Base-by-base conservation (phyloP, 2,113 vertebrate genomes). In the Toxotes jaculatrix region DNA sequence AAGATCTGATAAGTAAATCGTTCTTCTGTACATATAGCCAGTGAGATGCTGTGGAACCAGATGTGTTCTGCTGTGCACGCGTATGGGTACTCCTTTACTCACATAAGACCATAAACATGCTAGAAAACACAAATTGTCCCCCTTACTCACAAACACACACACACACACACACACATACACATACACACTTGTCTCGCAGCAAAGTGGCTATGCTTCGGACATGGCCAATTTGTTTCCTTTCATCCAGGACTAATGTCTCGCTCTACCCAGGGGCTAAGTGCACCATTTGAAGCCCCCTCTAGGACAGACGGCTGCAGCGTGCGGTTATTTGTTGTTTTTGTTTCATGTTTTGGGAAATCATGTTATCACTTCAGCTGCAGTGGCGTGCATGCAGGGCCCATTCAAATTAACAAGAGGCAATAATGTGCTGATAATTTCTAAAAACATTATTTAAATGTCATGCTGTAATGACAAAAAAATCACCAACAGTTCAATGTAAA, bases 361-460 rank as follows among this genome's bases (percentile, higher is more conserved):
- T 71, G 74, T 93, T 88, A 86, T 93, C 90, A 67, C 81, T 79
- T 77, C 61, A 74, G 86, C 84, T 75, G 78, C 83, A 75, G 80
- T 77, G 77, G 77, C 77, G 72, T 85, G 62, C 67, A 67, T 6
- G 67, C 78, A 64, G 65, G 67, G 61, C 64, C 79, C 71, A 36
- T 90, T 90, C 74, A 62, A 88, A 93, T 92, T 89, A 94, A 93
- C 90, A 91, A 75, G 67, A 87, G 73, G 85, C 59, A 89, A 91
- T 93, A 93, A 95, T 90, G 87, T 87, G 90, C 87, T 86, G 92
- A 91, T 95, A 86, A 93, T 93, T 94, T 93, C 72, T 66, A 89
- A 91, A 94, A 93, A 91, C 89, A 84, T 92, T 89, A 93, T 94
- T 95, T 91, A 95, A 95, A 96, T 95, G 95, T 94, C 95, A 95